These are phyloP conservation scores for Saguinus midas DNA, from an alignment of 2,113 vertebrate species.

Conservation along the genomic window DNA sequence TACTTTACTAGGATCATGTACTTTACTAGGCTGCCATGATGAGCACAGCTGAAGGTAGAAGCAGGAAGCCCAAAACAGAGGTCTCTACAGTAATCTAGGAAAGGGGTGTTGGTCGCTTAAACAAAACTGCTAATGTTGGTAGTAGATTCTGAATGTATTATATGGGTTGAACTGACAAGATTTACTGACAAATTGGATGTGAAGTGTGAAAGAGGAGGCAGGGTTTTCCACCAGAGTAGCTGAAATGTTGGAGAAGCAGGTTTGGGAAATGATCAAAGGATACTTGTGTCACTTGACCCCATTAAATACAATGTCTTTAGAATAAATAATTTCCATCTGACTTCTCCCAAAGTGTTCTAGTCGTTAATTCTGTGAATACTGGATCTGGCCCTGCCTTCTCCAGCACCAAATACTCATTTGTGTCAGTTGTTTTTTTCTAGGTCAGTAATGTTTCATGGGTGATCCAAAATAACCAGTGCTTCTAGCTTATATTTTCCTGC, in stretches of 20 bases:
- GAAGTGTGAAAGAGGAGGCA: not conserved
- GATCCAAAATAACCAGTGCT: not conserved
- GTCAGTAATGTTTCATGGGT: not conserved
- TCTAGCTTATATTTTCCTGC: not conserved
- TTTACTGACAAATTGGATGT: not conserved
- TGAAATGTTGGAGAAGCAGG: not conserved
- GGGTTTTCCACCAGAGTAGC: not conserved
- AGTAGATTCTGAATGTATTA: not conserved
- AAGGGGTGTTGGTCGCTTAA: not conserved
- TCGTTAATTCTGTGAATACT: not conserved
- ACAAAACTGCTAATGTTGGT: not conserved
- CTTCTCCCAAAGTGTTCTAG: not conserved
- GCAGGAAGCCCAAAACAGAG: not conserved
- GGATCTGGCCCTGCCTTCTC: not conserved
- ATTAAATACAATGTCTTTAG: not conserved
- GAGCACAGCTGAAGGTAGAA: not conserved
- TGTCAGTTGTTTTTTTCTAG: not conserved
- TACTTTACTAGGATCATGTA: not conserved
- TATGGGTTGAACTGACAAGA: not conserved
- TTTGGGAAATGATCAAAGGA: not conserved
- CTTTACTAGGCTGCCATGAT: not conserved
- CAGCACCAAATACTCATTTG: not conserved
- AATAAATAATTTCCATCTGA: not conserved
- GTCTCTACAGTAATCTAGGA: not conserved
- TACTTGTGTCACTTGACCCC: not conserved